phyloP scores from a whole-genome alignment of 2,113 vertebrate species.

The Notechis scutatus region DNA sequence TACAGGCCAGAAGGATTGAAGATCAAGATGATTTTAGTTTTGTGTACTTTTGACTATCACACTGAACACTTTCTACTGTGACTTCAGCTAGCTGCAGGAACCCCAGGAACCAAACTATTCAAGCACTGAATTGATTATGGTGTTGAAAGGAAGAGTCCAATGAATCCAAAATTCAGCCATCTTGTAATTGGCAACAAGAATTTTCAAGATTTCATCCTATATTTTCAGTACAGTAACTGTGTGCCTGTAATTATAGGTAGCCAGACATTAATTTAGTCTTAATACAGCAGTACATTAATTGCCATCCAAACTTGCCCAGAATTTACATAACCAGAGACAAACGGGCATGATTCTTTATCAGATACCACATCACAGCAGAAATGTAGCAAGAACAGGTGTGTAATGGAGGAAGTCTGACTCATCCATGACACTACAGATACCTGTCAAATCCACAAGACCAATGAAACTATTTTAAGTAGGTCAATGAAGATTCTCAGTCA shows the following conservation, averaged over 20 bases:
- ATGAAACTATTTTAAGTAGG: conserved; percentile 3
- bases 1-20: background rate
- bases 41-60: background rate
- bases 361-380: background rate
- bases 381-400: background rate
- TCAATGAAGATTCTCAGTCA: background rate
- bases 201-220: background rate
- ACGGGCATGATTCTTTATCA: background rate
- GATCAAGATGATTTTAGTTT: background rate
- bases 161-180: background rate
- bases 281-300: background rate
- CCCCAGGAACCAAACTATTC: background rate
- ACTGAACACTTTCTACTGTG: background rate
- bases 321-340: background rate
- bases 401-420: conserved; percentile 56
- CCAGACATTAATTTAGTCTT: background rate
- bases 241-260: background rate
- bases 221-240: background rate
- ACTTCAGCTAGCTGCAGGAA: background rate
- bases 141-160: background rate
- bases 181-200: background rate
- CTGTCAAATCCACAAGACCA: conserved; percentile 32
- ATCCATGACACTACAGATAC: conserved; percentile 20
- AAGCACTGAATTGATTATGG: background rate
- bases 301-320: background rate